Evolutionary conservation across 2,113 vertebrate species (phyloP), one percentile per base, ranked within the genome.

Genomic region (Aegotheles bennettii): DNA sequence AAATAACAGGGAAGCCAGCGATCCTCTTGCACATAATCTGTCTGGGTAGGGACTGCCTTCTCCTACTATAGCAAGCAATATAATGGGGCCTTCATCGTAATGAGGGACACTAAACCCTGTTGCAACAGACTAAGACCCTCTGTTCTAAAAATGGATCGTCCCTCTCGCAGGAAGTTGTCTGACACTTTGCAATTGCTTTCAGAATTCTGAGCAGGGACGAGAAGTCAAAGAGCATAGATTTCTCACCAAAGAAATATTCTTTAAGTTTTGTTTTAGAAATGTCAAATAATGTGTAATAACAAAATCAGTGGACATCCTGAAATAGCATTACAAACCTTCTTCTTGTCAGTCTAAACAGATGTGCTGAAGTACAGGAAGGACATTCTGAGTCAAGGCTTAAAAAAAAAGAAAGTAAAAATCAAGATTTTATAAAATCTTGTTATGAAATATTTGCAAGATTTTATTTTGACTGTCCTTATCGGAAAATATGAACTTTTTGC

Each of bases 1-100:
- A 19, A 68, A 11, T 56, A 15, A 6, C 0, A 0, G 12, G 15
- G 28, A 4, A 80, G 35, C 5, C 13, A 31, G 50, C 0, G 0
- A 40, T 36, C n/a, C 19, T 69, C 28, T 61, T 54, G 20, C 42
- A 47, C 6, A 0, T 16, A 19, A 40, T 53, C 71, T 61, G 10
- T 57, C 54, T 53, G 25, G 16, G 33, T 5, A 54, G 36, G 24
- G 31, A 45, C 50, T 90, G 36, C 53, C 45, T 70, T 80, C 36
- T 75, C 6, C 42, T 76, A 0, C 8, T 54, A 38, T 21, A 65
- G 35, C 15, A 67, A 31, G 16, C 17, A 54, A 13, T n/a, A 71
- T 43, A 90, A 65, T 33, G 82, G 36, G 20, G 9, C 40, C 64
- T 84, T 81, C 56, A 48, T 54, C 13, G 6, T 26, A 48, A 63